Evolutionary conservation across 2,888 invertebrate genomes (phyloP), one percentile per base, ranked within the genome.

Genomic region (Patella caerulea): DNA sequence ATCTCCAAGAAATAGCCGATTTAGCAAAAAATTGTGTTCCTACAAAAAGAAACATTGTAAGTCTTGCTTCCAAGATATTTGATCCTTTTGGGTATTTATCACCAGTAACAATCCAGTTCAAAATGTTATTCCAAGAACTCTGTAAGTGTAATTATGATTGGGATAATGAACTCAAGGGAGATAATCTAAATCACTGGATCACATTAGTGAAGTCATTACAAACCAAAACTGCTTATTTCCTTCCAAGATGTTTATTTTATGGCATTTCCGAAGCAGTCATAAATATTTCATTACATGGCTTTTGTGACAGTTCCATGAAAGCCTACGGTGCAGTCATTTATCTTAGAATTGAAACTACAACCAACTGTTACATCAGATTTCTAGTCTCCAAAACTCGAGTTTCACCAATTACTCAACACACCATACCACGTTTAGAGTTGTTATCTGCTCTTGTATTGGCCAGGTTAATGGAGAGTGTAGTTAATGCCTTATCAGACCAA

Each of bases 91-190:
- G 59, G 9, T 59, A 59, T 59, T 59, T 59, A 15, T 59, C 59
- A 7, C 59, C 59, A 59, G 59, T 59, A 7, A 59, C 59, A 59
- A 59, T 59, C 19, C 59, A 15, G 15, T 56, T 56, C 14, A 56
- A 56, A n/a, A n/a, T 56, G 56, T n/a, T 56, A n/a, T 56, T 56
- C n/a, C n/a, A 56, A 56, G 56, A 56, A 56, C 56, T 56, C n/a
- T 56, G 56, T 56, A 56, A 56, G 56, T 14, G 3, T 56, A 7
- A 56, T 17, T 56, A 56, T 56, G 56, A 56, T 12, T 56, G 56
- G 56, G 15, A 56, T n/a, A 17, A 14, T 17, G 56, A 56, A 56
- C n/a, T 14, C n/a, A 56, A 17, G n/a, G 56, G 56, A 17, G 56
- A 56, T 56, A 14, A 56, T 17, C n/a, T 56, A 56, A 0, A 56